Base-by-base conservation (phyloP, 2,113 vertebrate species). In the Carassius gibelio region DNA sequence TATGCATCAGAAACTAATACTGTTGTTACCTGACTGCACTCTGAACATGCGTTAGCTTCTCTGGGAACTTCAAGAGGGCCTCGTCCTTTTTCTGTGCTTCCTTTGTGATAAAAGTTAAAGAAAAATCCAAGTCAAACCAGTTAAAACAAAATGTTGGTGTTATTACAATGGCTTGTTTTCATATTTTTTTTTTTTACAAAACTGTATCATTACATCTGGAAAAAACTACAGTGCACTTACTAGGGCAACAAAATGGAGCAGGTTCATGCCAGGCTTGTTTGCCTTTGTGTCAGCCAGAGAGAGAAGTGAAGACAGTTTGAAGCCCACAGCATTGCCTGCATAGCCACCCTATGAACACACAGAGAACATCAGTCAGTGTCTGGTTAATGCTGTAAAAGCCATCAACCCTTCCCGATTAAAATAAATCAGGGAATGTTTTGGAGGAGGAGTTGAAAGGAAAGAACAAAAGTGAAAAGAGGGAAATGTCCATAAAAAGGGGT, bases 251-350 rank as follows among this genome's bases (percentile, higher is more conserved):
- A 99, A 99, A 92, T 99, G 98, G 88, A 99, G 95, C 89, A 99
- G 96, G 89, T 96, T 99, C 98, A 99, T 99, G 75, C 97, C 98
- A 2, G 98, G 98, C 87, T 97, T 99, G 94, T 99, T 99, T 89
- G 98, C 97, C 92, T 98, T 99, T 9, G 98, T 99, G 92, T 99
- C 98, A 9, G 97, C 97, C 91, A 99, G 87, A 68, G 97, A 98
- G 85, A 99, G 97, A 87, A 99, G 96, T 0, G 98, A 99, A 0
- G 98, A 98, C 74, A 99, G 92, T 83, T 99, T 99, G 94, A 99
- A 99, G 78, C 98, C 98, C 85, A 98, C 97, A 8, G 98, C 98
- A 26, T 99, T 99, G 88, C 98, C 98, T 48, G 98, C 98, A 61
- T 97, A 98, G n/a, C 98, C 97, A 84, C 98, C 98, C 98, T 99